Percentiles rank a stretch among this genome's conserved stretches.
These are phyloP conservation scores for Parnassius orleans DNA, from an alignment of 2,888 invertebrate species.

Conservation along the genomic window DNA sequence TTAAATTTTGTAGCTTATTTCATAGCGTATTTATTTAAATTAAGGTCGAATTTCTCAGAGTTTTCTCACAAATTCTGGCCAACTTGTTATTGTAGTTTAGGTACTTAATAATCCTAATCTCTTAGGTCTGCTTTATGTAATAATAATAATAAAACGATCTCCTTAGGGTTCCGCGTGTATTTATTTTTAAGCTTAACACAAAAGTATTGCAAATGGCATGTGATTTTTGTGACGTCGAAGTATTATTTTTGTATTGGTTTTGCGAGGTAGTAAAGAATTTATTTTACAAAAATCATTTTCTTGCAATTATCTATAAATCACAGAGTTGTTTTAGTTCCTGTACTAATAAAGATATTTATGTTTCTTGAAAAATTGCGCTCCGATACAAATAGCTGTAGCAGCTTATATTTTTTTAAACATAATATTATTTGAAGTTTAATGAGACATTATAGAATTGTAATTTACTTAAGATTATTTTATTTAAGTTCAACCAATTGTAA, in stretches of 20 bases:
- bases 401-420: not conserved
- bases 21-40: constrained; percentile 36
- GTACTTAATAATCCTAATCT: constrained; percentile 41
- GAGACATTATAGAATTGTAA: too few species aligned
- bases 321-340: constrained; percentile 11
- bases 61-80: constrained; percentile 36
- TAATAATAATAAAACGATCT: constrained; percentile 22
- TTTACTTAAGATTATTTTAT: too few species aligned
- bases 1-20: constrained; percentile 25
- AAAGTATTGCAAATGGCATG: not conserved
- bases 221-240: not conserved
- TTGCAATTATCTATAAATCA: constrained; percentile 2
- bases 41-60: constrained; percentile 36
- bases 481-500: too few species aligned
- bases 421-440: not conserved
- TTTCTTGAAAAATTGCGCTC: not conserved
- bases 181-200: constrained; percentile 13
- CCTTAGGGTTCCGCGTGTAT: constrained; percentile 15
- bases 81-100: constrained; percentile 39
- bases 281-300: constrained; percentile 8
- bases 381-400: not conserved
- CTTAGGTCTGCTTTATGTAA: constrained; percentile 14
- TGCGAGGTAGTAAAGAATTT: constrained; percentile 6
- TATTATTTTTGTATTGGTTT: constrained; percentile 14
- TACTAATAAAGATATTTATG: not conserved